Evolutionary conservation across 2,888 invertebrate genomes (phyloP).

Genomic region (Prenolepis imparis): DNA sequence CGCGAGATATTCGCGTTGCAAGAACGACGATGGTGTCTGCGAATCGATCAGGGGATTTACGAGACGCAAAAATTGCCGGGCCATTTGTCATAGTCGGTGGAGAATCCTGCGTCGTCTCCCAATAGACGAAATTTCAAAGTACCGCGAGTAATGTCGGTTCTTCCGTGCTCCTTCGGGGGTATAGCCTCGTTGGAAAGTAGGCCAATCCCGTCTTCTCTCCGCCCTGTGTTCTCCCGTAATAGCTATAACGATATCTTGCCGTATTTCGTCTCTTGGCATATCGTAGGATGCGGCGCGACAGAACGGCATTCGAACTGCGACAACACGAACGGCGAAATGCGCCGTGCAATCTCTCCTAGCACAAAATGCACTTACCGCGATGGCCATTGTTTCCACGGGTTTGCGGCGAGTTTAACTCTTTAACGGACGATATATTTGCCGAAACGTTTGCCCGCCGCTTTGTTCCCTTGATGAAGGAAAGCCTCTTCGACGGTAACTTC

Average conservation of each 20-base stretch:
- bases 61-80: slow-evolving; percentile 41
- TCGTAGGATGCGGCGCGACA: background rate
- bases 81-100: slow-evolving; percentile 47
- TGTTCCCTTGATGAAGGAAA: slow-evolving; percentile 15
- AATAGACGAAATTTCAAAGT: slow-evolving; percentile 51
- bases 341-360: background rate
- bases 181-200: slow-evolving; percentile 17
- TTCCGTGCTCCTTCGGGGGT: slow-evolving; percentile 15
- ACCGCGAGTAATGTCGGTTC: slow-evolving; percentile 45
- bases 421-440: slow-evolving; percentile 37
- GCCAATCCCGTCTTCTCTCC: slow-evolving; percentile 45
- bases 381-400: slow-evolving; percentile 17
- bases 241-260: slow-evolving; percentile 49
- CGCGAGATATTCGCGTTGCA: slow-evolving; percentile 13
- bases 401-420: slow-evolving; percentile 40
- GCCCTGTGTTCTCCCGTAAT: slow-evolving; percentile 30
- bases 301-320: background rate
- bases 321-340: slow-evolving; percentile 22
- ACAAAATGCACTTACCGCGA: slow-evolving; percentile 20
- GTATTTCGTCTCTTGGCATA: slow-evolving; percentile 37
- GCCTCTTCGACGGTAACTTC: background rate
- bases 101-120: slow-evolving; percentile 43
- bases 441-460: slow-evolving; percentile 17
- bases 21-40: background rate
- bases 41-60: slow-evolving; percentile 39